Evolutionary conservation across 2,888 invertebrate species (phyloP).

Genomic region (Oegoconia quadripuncta): DNA sequence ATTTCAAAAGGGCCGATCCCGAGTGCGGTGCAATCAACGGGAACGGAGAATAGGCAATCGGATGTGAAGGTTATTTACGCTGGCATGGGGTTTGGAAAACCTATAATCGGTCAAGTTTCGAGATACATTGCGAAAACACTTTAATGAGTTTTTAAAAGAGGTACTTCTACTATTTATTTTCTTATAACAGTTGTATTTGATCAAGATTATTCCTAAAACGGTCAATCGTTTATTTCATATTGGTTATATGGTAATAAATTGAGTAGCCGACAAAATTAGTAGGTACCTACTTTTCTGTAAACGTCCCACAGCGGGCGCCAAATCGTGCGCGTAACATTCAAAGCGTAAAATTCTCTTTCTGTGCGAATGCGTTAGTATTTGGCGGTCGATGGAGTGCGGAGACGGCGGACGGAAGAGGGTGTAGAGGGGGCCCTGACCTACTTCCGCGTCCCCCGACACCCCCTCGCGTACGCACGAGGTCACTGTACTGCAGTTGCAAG

Average conservation of each 20-base stretch:
- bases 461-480: conserved; percentile 73
- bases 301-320: not conserved
- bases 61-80: conserved; percentile 5
- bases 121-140: too few species aligned
- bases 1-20: conserved; percentile 13
- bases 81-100: conserved; percentile 1
- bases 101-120: too few species aligned
- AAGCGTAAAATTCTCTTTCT: conserved; percentile 40
- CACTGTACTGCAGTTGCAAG: conserved; percentile 77
- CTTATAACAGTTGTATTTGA: too few species aligned
- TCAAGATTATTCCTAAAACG: too few species aligned
- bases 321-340: conserved; percentile 18
- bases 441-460: conserved; percentile 26
- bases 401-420: conserved; percentile 36
- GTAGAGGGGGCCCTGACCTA: conserved; percentile 43
- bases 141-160: too few species aligned
- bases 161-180: too few species aligned
- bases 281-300: not conserved
- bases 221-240: too few species aligned
- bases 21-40: not conserved
- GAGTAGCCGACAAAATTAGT: not conserved
- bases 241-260: not conserved
- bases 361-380: conserved; percentile 60
- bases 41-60: conserved; percentile 10
- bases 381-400: conserved; percentile 69